Base-by-base conservation (phyloP, 35 echinoderm and acorn worm genomes). In the Antedon bifida region DNA sequence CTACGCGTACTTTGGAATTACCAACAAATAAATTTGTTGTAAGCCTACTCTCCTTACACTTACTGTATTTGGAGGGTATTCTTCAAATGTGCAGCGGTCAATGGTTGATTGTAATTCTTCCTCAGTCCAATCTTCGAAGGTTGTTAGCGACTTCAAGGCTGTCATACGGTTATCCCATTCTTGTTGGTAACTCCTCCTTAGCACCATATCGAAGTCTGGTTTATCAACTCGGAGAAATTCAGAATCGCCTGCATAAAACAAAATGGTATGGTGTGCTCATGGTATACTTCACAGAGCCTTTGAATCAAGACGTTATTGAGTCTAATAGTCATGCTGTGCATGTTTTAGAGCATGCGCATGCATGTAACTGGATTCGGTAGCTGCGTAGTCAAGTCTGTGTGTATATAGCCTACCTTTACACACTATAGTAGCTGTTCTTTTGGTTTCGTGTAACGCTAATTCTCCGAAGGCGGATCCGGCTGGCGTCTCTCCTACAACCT, bases 141-240 rank as follows among this genome's bases (percentile, higher is more conserved):
- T 83, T 33, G 80, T 39, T 30, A 92, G 36, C 0, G 87, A 82
- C 29, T 84, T 56, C 5, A 97, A 34, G 30, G 88, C 81, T 16
- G 84, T 34, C 76, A 97, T 85, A n/a, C 94, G 74, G 29, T 82
- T 81, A 5, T 97, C 94, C 94, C 94, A 97, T 30, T 92, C 87
- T 34, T 87, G 85, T 36, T 97, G 84, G 51, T 92, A 92, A 36
- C 94, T 92, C 31, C 90, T 34, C 13, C 94, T 51, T 3, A 97
- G 64, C 23, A 97, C 94, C 94, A 92, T 88, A 78, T 97, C 94
- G 77, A 97, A 97, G 55, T 97, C 94, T 1, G 90, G 87, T 33
- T 97, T 97, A 82, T 97, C 94, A 11, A 97, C 35, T 30, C 87
- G 77, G 0, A 97, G 90, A 82, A 97, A 97, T 74, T 97, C 94